phyloP scores from a whole-genome alignment of 2,888 invertebrate species.

The Folsomia manolachei region DNA sequence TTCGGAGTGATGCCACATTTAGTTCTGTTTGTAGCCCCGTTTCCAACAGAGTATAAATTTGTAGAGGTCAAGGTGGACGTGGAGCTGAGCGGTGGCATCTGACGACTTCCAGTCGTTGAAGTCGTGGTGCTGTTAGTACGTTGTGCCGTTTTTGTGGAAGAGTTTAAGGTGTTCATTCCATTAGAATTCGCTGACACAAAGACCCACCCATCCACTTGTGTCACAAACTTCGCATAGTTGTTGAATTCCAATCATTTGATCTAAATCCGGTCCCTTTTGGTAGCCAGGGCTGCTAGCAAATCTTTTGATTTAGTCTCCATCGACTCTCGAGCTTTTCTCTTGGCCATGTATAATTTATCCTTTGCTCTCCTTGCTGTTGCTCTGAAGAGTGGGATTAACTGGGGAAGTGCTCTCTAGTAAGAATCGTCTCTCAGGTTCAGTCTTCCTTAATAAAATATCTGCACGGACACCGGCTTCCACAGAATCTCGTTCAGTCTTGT shows the following conservation, averaged over 20 bases:
- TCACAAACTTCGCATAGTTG: constrained; percentile 53
- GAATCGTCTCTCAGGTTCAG: not conserved
- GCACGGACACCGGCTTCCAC: not conserved
- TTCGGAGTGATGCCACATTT: constrained; percentile 57
- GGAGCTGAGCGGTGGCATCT: not conserved
- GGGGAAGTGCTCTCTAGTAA: too few relatives aligned
- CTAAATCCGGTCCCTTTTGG: not conserved
- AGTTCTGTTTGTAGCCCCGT: constrained; percentile 19
- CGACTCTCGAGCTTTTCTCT: not conserved
- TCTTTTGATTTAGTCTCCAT: not conserved
- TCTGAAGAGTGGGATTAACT: not conserved
- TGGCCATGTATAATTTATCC: not conserved
- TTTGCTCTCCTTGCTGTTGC: not conserved
- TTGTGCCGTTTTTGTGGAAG: not conserved
- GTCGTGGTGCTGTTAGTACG: not conserved
- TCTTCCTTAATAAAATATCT: not conserved
- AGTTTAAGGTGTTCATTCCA: not conserved
- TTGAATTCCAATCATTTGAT: not conserved
- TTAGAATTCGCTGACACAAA: not conserved
- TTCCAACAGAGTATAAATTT: not conserved
- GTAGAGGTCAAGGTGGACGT: not conserved
- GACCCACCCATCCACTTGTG: constrained; percentile 52
- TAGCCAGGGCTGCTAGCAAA: too few relatives aligned
- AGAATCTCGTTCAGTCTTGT: not conserved
- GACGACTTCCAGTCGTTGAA: not conserved